These are phyloP conservation scores for Eulithis testata DNA, from an alignment of 2,888 invertebrate genomes.

Conservation along the genomic window DNA sequence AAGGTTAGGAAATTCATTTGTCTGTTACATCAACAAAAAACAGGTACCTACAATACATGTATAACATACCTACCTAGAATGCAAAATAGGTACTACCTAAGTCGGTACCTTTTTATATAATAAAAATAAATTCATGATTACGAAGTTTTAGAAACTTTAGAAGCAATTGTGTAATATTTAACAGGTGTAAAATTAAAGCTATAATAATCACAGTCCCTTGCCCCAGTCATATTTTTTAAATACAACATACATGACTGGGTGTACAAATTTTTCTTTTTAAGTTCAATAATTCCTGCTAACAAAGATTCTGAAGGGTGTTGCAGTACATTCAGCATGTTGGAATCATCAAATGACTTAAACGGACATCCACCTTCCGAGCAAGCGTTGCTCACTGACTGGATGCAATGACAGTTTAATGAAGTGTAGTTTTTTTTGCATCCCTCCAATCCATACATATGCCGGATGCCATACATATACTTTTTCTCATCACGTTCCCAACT, in stretches of 20 bases:
- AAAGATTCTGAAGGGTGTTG: conserved; percentile 48
- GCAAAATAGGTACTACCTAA: too few species aligned
- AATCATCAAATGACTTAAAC: conserved; percentile 83
- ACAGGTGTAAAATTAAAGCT: conserved; percentile 74
- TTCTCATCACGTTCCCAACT: conserved; percentile 86
- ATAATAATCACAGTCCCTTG: conserved; percentile 56
- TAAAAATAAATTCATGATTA: neutral
- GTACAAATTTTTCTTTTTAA: conserved; percentile 56
- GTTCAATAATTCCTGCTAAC: conserved; percentile 61
- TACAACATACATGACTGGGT: conserved; percentile 63
- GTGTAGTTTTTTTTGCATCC: conserved; percentile 86
- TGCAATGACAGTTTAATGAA: conserved; percentile 83
- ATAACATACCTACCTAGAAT: too few species aligned
- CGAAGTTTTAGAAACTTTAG: conserved; percentile 31
- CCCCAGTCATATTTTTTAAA: conserved; percentile 46
- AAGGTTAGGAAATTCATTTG: too few species aligned
- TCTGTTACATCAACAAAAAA: too few species aligned
- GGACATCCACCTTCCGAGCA: conserved; percentile 87
- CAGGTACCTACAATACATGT: too few species aligned
- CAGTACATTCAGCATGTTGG: conserved; percentile 67
- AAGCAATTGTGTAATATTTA: conserved; percentile 61
- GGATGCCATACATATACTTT: conserved; percentile 87
- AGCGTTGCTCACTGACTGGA: conserved; percentile 82
- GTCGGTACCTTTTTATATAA: too few species aligned
- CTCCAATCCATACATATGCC: conserved; percentile 90